These are phyloP conservation scores for Condylura cristata DNA, from an alignment of 2,113 vertebrate genomes.

Conservation along the genomic window DNA sequence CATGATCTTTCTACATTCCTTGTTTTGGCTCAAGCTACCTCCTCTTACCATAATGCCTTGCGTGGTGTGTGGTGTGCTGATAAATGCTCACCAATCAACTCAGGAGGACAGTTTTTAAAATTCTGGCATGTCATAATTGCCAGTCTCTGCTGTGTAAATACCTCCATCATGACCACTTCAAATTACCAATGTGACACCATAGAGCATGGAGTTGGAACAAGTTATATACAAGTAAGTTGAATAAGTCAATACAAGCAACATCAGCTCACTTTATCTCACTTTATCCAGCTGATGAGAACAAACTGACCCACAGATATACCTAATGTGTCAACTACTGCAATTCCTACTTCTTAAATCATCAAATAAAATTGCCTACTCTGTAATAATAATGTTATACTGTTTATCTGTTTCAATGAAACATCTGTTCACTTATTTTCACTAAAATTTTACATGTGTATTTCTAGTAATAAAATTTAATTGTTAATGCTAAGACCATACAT, in stretches of 20 bases:
- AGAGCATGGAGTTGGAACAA: not conserved
- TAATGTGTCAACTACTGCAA: not conserved
- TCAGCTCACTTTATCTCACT: not conserved
- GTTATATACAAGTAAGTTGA: not conserved
- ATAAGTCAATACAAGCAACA: not conserved
- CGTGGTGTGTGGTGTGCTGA: not conserved
- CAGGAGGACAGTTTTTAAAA: not conserved
- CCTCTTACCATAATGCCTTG: not conserved
- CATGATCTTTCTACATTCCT: not conserved
- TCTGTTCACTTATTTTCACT: not conserved
- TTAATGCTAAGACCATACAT: not conserved
- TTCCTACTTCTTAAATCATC: not conserved
- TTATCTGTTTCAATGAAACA: not conserved
- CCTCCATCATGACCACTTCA: not conserved
- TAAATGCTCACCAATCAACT: not conserved
- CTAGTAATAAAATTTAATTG: not conserved
- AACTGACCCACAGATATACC: not conserved
- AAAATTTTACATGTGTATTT: not conserved
- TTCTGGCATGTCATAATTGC: too few species aligned
- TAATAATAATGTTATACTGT: not conserved
- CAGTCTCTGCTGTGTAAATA: too few species aligned
- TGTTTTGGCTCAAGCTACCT: not conserved
- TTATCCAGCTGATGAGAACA: not conserved
- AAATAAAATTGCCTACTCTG: not conserved
- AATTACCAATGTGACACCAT: not conserved